Base-by-base conservation (phyloP, 2,797 vertebrate genomes). In the Mus minutoides region DNA sequence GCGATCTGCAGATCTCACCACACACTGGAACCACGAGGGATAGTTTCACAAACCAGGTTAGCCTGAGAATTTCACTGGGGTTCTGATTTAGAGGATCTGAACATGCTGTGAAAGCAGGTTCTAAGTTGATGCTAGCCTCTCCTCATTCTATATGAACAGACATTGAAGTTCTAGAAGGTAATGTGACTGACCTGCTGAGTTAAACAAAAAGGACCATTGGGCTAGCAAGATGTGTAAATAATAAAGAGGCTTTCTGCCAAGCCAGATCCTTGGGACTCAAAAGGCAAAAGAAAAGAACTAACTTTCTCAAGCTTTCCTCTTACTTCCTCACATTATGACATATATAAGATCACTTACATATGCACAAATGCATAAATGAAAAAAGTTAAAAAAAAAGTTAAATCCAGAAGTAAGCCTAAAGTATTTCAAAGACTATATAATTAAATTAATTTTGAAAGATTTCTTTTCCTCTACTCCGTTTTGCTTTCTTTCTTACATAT, bases 21-120 rank as follows among this genome's bases (percentile, higher is more conserved):
- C n/a, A 29, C 2, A 1, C 26, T 6, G 75, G 73, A 76, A 75
- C 40, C 43, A 64, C 0, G 0, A 3, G 31, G 24, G 21, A 46
- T 26, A 31, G 31, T 91, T 60, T 31, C 3, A 16, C 40, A 46
- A 9, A 88, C 40, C 17, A 40, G 13, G 54, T 19, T 3, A 13
- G 22, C 4, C 54, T 16, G 17, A 46, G 17, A 21, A 24, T 40
- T 29, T 19, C 24, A 11, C 0, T 0, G 24, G 4, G 9, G 4
- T 56, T 89, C 84, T 52, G 62, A 77, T 87, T 22, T 76, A 43
- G 40, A 37, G 11, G 31, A 21, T 37, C 34, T 79, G 22, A 22
- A 34, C 11, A 17, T 4, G 1, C 11, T 37, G 49, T 29, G 4
- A 49, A 5, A 49, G 13, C 4, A 5, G 40, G 43, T 4, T 77